Evolutionary conservation across 2,888 invertebrate genomes (phyloP).

Genomic region (Camponotus fellah): DNA sequence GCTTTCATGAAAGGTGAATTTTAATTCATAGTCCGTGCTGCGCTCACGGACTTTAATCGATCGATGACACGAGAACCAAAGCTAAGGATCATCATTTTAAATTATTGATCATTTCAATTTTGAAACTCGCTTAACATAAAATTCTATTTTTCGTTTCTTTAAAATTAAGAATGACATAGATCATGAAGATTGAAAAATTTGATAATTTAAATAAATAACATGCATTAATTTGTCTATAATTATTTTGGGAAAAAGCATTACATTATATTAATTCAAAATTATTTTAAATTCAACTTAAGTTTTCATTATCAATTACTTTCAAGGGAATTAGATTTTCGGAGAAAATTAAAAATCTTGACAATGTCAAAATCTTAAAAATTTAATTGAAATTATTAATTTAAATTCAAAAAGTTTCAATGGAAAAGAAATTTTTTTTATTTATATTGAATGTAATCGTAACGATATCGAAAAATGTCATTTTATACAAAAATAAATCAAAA

Average conservation of each 20-base stretch:
- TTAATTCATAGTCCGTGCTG: slow-evolving; percentile 16
- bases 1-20: slow-evolving; percentile 82
- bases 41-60: slow-evolving; percentile 20
- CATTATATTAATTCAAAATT: background rate
- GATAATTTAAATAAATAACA: background rate
- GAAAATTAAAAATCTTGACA: background rate
- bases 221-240: background rate
- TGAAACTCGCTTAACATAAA: slow-evolving; percentile 5
- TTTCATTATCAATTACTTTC: background rate
- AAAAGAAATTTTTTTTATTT: background rate
- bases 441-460: background rate
- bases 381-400: background rate
- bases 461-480: background rate
- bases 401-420: background rate
- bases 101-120: background rate
- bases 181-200: background rate
- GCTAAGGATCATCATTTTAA: background rate
- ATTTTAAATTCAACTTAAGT: background rate
- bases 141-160: background rate
- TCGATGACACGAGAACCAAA: slow-evolving; percentile 29
- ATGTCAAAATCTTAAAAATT: background rate
- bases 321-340: background rate
- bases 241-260: background rate
- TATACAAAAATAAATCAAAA: background rate
- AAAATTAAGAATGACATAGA: background rate